These are phyloP conservation scores for Schrankia costaestrigalis DNA, from an alignment of 2,888 invertebrate genomes.

Conservation along the genomic window DNA sequence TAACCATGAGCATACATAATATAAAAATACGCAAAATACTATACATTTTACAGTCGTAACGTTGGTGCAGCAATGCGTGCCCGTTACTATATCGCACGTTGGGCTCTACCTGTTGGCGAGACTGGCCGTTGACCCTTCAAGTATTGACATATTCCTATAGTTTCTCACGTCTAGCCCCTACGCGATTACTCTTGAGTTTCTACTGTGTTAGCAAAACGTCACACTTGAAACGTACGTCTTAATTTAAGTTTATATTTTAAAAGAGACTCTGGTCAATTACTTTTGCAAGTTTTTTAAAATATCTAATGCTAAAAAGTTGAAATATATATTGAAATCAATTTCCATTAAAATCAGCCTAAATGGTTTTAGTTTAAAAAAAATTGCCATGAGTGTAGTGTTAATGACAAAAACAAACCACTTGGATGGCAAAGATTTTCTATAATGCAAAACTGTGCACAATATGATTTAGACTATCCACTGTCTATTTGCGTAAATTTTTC, in stretches of 20 bases:
- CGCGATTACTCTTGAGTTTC: constrained; percentile 51
- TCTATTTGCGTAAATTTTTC: no score
- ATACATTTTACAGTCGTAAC: constrained; percentile 33
- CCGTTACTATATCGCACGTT: constrained; percentile 65
- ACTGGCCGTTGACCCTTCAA: constrained; percentile 77
- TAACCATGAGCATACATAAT: constrained; percentile 6
- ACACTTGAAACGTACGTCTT: constrained; percentile 27
- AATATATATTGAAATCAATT: no score
- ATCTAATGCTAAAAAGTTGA: no score
- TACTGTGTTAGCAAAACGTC: constrained; percentile 43
- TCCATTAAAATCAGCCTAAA: no score
- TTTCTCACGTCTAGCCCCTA: constrained; percentile 73
- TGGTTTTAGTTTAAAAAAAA: no score
- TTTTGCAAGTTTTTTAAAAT: no score
- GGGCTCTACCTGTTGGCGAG: constrained; percentile 62
- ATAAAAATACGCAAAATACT: constrained; percentile 20
- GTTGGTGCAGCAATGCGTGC: constrained; percentile 29
- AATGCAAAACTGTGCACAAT: no score
- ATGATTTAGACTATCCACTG: no score
- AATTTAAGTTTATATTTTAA: constrained; percentile 5
- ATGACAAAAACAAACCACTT: no score
- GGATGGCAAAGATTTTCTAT: no score
- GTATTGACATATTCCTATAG: constrained; percentile 80
- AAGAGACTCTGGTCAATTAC: background rate
- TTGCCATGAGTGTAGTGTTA: no score